Evolutionary conservation across 2,797 vertebrate genomes (phyloP), one percentile per base, ranked within the genome.

Genomic region (Knipowitschia caucasica): DNA sequence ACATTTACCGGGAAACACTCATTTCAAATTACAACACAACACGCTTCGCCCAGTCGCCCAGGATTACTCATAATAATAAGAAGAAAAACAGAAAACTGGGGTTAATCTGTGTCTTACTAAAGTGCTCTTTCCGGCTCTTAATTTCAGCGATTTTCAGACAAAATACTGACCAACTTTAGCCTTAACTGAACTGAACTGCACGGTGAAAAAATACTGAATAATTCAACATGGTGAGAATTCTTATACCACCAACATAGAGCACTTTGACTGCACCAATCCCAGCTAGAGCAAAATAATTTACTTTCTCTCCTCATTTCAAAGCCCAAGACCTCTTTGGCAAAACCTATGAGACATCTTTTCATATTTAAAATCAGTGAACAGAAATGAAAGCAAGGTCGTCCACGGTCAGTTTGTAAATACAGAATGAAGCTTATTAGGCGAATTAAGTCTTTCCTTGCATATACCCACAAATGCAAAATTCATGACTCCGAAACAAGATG

Each of bases 191-290:
- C 36, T 27, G 54, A 50, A 67, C 49, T 60, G 44, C 55, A 26
- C 63, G 57, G 53, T 67, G 71, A 68, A 79, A n/a, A 42, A 77
- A 75, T 74, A 79, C 68, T 73, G 60, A 75, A 81, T 80, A 73
- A 80, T 82, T 81, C 66, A 83, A 20, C 25, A 52, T 44, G 54
- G 71, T 78, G 76, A 64, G 62, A 67, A 78, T 51, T 59, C 71
- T 65, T 66, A 43, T 71, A 77, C 76, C 57, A 52, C 57, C 58
- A 66, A 64, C 39, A 62, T 49, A 39, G 63, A 69, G 53, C 67
- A 67, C 47, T 44, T 33, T 53, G 52, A 34, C 30, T 46, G 17
- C 6, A 14, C 5, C 40, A 55, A 46, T 31, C 59, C 17, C 49
- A 43, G 54, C 24, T 55, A 1, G 20, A 18, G 18, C 18, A 63